These are phyloP conservation scores for Mellivora capensis DNA, from an alignment of 2,113 vertebrate species.

Conservation along the genomic window DNA sequence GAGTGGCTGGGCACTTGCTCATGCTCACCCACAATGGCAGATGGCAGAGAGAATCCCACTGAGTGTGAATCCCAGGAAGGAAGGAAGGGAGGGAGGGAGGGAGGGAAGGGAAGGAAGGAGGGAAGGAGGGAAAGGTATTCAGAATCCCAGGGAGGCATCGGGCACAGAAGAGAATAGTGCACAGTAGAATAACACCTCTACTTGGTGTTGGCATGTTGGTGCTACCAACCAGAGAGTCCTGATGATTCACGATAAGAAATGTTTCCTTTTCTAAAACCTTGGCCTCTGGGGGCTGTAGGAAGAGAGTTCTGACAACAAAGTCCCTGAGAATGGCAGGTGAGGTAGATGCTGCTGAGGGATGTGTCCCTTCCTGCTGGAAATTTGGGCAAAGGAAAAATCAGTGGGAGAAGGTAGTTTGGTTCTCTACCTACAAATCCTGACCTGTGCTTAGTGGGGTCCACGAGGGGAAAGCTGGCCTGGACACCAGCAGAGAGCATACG, in stretches of 20 bases:
- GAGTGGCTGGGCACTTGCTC: not conserved
- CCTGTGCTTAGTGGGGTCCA: not conserved
- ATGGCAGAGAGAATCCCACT: not conserved
- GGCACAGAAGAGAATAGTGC: not conserved
- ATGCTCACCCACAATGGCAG: not conserved
- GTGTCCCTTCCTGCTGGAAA: not conserved
- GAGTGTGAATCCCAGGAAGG: not conserved
- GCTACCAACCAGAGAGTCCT: not conserved
- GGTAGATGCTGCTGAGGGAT: not conserved
- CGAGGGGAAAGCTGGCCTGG: not conserved
- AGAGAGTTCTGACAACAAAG: not conserved
- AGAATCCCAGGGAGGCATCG: not conserved
- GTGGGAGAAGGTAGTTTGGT: not conserved
- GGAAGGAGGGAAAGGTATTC: too few relatives aligned
- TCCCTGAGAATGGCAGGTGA: not conserved
- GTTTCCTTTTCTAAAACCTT: not conserved
- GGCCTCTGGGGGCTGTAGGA: not conserved
- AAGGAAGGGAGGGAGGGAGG: accelerated
- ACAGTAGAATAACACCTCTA: not conserved
- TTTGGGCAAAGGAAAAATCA: not conserved
- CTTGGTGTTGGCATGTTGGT: not conserved
- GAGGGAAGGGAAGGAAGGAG: accelerated
- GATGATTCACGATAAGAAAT: not conserved
- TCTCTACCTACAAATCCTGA: not conserved
- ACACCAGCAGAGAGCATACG: not conserved